These are phyloP conservation scores for Andricus curvator DNA, from an alignment of 2,888 invertebrate species.

Conservation along the genomic window DNA sequence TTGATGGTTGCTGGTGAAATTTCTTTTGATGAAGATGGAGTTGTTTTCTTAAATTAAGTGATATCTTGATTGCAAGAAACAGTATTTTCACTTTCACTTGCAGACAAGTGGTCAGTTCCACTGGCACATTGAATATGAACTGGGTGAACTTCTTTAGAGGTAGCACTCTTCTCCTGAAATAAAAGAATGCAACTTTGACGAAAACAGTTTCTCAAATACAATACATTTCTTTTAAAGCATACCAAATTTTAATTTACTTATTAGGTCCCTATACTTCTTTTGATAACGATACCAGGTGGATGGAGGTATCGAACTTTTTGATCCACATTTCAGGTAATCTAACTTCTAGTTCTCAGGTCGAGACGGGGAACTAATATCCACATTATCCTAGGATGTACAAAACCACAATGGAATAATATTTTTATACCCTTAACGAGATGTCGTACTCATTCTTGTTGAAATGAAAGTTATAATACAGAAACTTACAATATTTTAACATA, in stretches of 20 bases:
- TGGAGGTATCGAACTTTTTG: constrained; percentile 1
- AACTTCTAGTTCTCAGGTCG: not conserved
- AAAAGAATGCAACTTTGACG: not conserved
- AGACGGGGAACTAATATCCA: not conserved
- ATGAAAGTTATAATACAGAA: too few species aligned
- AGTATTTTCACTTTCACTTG: too few species aligned
- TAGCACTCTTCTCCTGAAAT: not conserved
- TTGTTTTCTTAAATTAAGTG: too few species aligned
- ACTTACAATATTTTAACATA: too few species aligned
- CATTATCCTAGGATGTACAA: not conserved
- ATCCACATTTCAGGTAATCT: not conserved
- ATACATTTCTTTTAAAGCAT: not conserved
- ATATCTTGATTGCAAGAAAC: too few species aligned
- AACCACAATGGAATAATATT: not conserved
- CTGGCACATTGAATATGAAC: too few species aligned
- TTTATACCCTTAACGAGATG: too few species aligned
- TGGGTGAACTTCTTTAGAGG: not conserved
- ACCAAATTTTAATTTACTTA: not conserved
- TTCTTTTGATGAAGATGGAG: not conserved
- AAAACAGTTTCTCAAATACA: not conserved
- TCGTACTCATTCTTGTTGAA: not conserved
- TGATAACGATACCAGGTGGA: constrained; percentile 14
- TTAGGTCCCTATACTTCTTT: not conserved
- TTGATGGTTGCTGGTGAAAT: not conserved
- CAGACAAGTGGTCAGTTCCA: too few species aligned